A percentile compares a stretch with the other conserved stretches of the same genome.
Evolutionary conservation across 2,797 vertebrate genomes (phyloP).

Genomic region (Arnoldichthys spilopterus): DNA sequence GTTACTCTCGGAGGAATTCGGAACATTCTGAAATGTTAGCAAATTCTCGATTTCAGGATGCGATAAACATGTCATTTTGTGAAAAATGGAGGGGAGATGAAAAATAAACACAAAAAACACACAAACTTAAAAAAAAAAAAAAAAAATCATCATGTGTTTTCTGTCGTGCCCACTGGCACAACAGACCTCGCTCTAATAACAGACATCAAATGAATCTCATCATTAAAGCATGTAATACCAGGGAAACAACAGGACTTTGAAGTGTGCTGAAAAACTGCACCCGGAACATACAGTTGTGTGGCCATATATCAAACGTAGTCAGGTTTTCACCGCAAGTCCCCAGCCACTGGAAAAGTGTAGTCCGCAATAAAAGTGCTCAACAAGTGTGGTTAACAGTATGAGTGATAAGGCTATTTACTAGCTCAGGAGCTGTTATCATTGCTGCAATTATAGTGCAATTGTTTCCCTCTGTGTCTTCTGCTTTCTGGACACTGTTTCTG

Average conservation of each 20-base stretch:
- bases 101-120: background rate
- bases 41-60: background rate
- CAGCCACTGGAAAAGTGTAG: conserved; percentile 26
- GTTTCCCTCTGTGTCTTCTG: conserved; percentile 25
- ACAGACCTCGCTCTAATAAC: background rate
- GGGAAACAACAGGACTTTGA: background rate
- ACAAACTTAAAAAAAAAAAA: background rate
- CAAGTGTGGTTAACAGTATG: conserved; percentile 26
- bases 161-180: background rate
- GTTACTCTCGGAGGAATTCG: background rate
- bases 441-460: conserved; percentile 23
- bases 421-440: conserved; percentile 38
- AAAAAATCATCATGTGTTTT: background rate
- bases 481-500: conserved; percentile 24
- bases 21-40: background rate
- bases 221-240: conserved; percentile 2
- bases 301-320: conserved; percentile 42
- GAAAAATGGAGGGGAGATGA: background rate
- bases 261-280: conserved; percentile 15
- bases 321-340: conserved; percentile 35
- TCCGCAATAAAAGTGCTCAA: conserved; percentile 33
- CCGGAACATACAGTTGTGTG: conserved; percentile 29
- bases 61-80: background rate
- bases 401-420: conserved; percentile 31
- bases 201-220: background rate